Evolutionary conservation across 2,797 vertebrate genomes (phyloP).

Genomic region (Acipenser ruthenus): DNA sequence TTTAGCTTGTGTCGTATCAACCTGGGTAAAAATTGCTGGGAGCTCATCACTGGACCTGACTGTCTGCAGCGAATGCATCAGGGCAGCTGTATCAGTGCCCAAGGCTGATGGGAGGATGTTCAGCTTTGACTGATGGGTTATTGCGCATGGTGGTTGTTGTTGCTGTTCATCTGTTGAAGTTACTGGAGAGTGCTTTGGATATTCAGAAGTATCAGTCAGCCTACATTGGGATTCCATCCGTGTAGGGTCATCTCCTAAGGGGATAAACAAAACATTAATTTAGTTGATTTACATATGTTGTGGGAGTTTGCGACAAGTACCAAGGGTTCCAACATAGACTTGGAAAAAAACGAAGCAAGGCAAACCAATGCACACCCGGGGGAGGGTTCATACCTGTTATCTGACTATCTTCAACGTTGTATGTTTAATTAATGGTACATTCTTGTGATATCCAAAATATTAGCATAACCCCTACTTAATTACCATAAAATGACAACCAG

Average conservation of each 20-base stretch:
- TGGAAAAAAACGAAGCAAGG: too few species aligned
- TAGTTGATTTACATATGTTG: too few species aligned
- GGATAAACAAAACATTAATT: slow-evolving; percentile 8
- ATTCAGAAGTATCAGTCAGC: slow-evolving; percentile 28
- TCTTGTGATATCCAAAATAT: too few species aligned
- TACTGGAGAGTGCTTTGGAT: slow-evolving; percentile 26
- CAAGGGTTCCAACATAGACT: too few species aligned
- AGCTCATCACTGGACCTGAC: background rate
- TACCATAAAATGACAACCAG: too few species aligned
- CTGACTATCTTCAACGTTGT: too few species aligned
- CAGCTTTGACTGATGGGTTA: slow-evolving; percentile 10
- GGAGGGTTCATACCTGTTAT: too few species aligned
- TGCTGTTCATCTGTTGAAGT: slow-evolving; percentile 22
- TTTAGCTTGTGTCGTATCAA: slow-evolving; percentile 23
- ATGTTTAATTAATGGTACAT: too few species aligned
- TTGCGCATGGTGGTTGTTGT: slow-evolving; percentile 31
- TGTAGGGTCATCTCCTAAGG: slow-evolving; percentile 31
- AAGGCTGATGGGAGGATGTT: slow-evolving; percentile 9
- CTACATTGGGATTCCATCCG: slow-evolving; percentile 26
- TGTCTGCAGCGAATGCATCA: background rate
- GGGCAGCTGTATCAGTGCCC: background rate
- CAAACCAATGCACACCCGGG: too few species aligned
- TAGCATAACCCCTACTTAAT: too few species aligned
- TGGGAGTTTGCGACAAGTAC: too few species aligned
- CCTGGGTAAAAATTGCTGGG: background rate